Conservation (phyloP, 2,113 vertebrate genomes). For the Rhinolophus ferrumequinum region DNA sequence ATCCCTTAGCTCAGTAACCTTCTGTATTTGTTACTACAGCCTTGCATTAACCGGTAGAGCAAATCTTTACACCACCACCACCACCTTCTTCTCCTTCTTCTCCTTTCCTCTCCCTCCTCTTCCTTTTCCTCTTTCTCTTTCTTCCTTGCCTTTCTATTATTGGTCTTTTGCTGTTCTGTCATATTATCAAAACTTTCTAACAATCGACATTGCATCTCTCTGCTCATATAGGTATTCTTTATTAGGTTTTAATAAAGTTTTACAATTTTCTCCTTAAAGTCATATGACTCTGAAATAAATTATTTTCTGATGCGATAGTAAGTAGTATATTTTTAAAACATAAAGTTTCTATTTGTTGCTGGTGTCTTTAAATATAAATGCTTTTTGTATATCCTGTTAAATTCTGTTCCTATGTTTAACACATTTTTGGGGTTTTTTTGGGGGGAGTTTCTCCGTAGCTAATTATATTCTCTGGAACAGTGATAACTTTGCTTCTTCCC, state of each 20-base stretch:
- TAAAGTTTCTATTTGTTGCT: background rate
- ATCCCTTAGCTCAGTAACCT: background rate
- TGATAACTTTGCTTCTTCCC: background rate
- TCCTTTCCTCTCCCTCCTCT: background rate
- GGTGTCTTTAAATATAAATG: background rate
- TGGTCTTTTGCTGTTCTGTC: background rate
- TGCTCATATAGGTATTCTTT: background rate
- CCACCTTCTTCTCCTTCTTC: background rate
- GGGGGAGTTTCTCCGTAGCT: background rate
- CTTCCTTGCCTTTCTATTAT: background rate
- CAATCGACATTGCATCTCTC: background rate
- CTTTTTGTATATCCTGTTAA: background rate
- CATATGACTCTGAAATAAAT: background rate
- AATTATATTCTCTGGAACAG: background rate
- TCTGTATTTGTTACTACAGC: no score
- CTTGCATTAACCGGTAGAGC: no score
- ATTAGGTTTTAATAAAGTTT: background rate
- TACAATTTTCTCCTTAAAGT: background rate
- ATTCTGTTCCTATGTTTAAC: background rate
- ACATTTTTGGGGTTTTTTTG: background rate
- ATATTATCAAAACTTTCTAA: background rate
- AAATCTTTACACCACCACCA: fast-evolving
- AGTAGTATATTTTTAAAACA: background rate
- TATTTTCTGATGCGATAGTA: background rate
- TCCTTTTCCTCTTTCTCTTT: fast-evolving